Evolutionary conservation across 2,113 vertebrate species (phyloP).

Genomic region (Triplophysa tibetana): DNA sequence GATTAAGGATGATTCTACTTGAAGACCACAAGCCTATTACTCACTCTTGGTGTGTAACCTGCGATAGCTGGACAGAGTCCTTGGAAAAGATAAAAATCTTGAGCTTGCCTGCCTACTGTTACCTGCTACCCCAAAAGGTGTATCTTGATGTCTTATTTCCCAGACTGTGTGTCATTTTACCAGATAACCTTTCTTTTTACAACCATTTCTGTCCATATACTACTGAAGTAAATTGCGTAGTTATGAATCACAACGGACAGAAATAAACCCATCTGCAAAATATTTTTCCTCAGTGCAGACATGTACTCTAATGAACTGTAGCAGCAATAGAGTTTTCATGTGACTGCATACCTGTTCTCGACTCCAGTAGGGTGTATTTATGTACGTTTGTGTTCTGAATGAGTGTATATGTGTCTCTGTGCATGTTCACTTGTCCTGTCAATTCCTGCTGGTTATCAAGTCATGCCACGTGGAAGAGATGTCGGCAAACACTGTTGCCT

Average conservation of each 20-base stretch:
- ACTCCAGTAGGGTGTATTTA: not conserved
- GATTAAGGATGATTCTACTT: conserved; percentile 7
- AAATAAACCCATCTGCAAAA: not conserved
- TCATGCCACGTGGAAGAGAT: conserved; percentile 71
- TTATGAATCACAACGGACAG: conserved; percentile 27
- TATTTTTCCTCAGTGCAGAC: not conserved
- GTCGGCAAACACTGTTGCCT: conserved; percentile 66
- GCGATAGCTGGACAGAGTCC: conserved; percentile 24
- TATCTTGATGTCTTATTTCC: conserved; percentile 37
- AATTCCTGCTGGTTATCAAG: conserved; percentile 52
- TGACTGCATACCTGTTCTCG: conserved; percentile 5
- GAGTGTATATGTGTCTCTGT: conserved; percentile 29
- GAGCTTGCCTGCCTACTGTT: conserved; percentile 45
- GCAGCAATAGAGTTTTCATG: conserved; percentile 8
- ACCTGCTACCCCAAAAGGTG: conserved; percentile 35
- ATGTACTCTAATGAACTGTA: not conserved
- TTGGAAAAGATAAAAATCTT: conserved; percentile 46
- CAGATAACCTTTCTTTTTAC: conserved; percentile 33
- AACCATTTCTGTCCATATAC: not conserved
- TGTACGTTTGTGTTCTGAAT: not conserved
- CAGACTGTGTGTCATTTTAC: conserved; percentile 23
- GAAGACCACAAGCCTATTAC: not conserved
- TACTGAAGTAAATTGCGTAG: not conserved
- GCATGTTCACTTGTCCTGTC: conserved; percentile 58
- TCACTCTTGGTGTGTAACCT: not conserved